A percentile compares a stretch with the other conserved stretches of the same genome.
Evolutionary conservation across 23 tunicate species (phyloP).

Genomic region (Botrylloides violaceus): DNA sequence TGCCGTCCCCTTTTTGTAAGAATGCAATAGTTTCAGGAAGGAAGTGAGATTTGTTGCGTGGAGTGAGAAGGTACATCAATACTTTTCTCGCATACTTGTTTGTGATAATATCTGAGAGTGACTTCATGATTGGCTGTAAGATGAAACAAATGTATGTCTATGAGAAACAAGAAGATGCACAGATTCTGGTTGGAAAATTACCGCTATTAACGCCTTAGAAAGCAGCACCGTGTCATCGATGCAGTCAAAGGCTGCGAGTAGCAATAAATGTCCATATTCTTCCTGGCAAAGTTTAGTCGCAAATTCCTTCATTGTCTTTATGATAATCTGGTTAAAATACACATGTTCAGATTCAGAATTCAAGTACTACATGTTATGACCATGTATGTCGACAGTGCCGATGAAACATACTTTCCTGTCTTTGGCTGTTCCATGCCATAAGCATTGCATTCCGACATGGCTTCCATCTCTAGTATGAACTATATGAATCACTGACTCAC

Average conservation of each 20-base stretch:
- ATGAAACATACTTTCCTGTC: slow-evolving; percentile 61
- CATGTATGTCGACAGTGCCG: background rate
- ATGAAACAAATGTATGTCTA: background rate
- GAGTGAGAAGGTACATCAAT: slow-evolving; percentile 52
- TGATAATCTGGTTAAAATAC: slow-evolving; percentile 43
- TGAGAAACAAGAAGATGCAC: background rate
- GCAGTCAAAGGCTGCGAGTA: slow-evolving; percentile 85
- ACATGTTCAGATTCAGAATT: background rate
- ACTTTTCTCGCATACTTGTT: slow-evolving; percentile 86
- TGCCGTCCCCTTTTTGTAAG: slow-evolving; percentile 59
- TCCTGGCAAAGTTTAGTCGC: slow-evolving; percentile 55
- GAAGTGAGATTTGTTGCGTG: slow-evolving; percentile 71
- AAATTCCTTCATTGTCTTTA: slow-evolving; percentile 94
- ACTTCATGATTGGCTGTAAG: slow-evolving; percentile 56
- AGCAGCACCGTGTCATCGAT: slow-evolving; percentile 93
- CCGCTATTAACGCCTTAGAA: slow-evolving; percentile 56
- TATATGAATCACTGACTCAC: slow-evolving; percentile 91
- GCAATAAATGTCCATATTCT: slow-evolving; percentile 67
- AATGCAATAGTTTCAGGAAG: slow-evolving; percentile 56
- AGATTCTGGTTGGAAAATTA: slow-evolving; percentile 7
- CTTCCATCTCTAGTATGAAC: slow-evolving; percentile 97
- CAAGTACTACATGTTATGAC: background rate
- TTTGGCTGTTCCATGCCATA: slow-evolving; percentile 94
- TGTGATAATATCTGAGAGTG: slow-evolving; percentile 29
- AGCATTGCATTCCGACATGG: slow-evolving; percentile 77